Base-by-base conservation (phyloP, 1,140 invertebrate genomes). In the Orchestia grillus region DNA sequence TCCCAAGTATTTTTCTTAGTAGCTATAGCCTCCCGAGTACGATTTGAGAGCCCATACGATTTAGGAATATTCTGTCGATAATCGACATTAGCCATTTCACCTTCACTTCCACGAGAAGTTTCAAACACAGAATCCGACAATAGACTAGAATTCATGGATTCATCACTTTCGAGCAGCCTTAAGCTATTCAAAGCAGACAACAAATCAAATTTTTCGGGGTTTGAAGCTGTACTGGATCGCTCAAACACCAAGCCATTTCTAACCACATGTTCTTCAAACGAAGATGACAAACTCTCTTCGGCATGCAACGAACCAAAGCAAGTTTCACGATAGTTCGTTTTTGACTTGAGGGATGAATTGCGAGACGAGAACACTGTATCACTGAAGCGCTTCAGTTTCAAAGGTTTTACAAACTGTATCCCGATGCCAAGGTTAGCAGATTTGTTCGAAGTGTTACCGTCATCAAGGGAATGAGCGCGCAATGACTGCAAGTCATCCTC, bases 41-140 rank as follows among this genome's bases (percentile, higher is more conserved):
- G 43, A 41, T 23, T 41, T 0, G 88, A 42, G 15, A 8, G 88
- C n/a, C 88, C 15, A 11, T 42, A 90, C 43, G 88, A 90, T 44
- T 41, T 44, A 90, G 88, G 36, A 42, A 42, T 16, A 44, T 28
- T 28, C 3, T 41, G 88, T 44, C 88, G 42, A 44, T 42, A 90
- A 41, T 42, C 36, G 41, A 45, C 47, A n/a, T 94, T 94, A 47
- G 43, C 92, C 92, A 94, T 94, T n/a, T 94, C 92, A 1, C 47
- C 43, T 47, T 94, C 92, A 44, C 92, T 94, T 44, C 44, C 92
- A 47, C 92, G 44, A 47, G 92, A 94, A 15, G 92, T 94, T 94
- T 94, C 92, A 47, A 94, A 94, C 92, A 94, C 92, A 44, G 92
- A 94, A 45, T 94, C 92, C 0, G 92, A 94, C 44, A 94, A 47